Conservation (phyloP, 2,113 vertebrate genomes). For the Cranoglanis bouderius region DNA sequence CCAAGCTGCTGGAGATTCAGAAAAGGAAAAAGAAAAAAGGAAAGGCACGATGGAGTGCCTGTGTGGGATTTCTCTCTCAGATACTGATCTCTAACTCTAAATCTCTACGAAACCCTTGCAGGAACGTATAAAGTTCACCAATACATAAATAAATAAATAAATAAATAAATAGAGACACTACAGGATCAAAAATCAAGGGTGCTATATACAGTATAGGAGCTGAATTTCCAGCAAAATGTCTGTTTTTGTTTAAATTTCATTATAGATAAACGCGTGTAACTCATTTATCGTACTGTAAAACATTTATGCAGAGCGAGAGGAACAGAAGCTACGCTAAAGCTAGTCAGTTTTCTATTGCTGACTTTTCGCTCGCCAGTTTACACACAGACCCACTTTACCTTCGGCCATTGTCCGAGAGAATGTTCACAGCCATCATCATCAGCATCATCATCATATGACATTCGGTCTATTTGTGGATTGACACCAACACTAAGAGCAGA, state of each 20-base stretch:
- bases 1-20: background rate
- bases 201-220: background rate
- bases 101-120: background rate
- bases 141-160: background rate
- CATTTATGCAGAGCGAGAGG: too few species aligned
- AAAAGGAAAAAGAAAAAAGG: background rate
- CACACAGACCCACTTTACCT: too few species aligned
- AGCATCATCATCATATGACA: too few species aligned
- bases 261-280: background rate
- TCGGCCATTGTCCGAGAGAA: too few species aligned
- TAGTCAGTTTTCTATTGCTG: too few species aligned
- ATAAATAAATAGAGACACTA: background rate
- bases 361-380: too few species aligned
- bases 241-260: background rate
- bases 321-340: too few species aligned
- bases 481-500: too few species aligned
- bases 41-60: background rate
- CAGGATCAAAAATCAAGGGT: background rate
- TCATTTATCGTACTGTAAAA: background rate
- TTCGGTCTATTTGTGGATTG: too few species aligned
- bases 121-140: background rate
- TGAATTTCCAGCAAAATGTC: background rate
- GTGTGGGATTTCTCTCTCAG: constrained; percentile 13
- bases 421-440: too few species aligned
- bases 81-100: background rate